Conservation (phyloP, 2,113 vertebrate genomes). For the Cacatua alba region DNA sequence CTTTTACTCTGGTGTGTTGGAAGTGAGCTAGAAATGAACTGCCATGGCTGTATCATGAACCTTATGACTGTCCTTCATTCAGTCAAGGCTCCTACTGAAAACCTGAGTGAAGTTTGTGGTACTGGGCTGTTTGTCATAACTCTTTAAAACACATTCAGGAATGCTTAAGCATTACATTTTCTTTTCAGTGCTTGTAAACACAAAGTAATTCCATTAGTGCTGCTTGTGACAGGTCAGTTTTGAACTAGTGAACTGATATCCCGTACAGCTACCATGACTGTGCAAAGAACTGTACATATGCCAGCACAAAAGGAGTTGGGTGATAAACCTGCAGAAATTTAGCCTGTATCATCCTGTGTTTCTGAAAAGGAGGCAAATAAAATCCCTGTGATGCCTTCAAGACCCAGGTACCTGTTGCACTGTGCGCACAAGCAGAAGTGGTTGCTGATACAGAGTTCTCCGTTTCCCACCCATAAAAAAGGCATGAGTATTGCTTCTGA, state of each 20-base stretch:
- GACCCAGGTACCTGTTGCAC: background rate
- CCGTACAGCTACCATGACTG: background rate
- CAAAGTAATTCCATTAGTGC: background rate
- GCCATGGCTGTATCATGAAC: accelerated
- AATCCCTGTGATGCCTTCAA: background rate
- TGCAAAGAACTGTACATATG: background rate
- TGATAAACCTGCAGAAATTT: background rate
- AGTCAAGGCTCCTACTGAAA: background rate
- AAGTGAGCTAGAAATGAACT: background rate
- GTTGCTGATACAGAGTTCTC: background rate
- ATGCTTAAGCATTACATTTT: background rate
- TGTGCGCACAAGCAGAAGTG: background rate
- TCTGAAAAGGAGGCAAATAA: background rate
- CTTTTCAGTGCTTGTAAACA: background rate
- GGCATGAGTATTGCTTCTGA: background rate
- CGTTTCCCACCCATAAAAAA: background rate
- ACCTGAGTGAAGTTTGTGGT: background rate
- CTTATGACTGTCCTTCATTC: background rate
- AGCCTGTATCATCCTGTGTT: background rate
- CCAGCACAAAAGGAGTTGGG: background rate
- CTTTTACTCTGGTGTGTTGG: background rate
- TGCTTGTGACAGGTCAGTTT: background rate
- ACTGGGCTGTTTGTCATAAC: background rate
- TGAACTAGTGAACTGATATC: background rate
- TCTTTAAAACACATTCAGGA: background rate